phyloP scores from a whole-genome alignment of 2,797 vertebrate genomes.

The Botia kubotai region DNA sequence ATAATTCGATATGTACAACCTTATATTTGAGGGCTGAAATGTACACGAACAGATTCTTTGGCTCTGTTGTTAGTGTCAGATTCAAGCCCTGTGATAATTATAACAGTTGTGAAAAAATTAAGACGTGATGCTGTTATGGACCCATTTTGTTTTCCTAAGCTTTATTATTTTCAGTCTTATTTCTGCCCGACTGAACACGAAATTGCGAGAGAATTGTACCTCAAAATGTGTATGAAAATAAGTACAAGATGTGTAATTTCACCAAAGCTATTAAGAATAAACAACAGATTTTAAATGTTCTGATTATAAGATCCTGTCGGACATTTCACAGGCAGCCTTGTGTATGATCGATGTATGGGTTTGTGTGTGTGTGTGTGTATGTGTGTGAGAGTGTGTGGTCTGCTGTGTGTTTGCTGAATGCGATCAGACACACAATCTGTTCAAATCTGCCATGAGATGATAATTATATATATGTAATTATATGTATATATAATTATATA shows the following conservation, averaged over 20 bases:
- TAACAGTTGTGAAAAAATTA: background rate
- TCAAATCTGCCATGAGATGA: constrained; percentile 63
- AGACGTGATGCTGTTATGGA: background rate
- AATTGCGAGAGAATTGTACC: background rate
- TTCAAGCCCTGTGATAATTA: background rate
- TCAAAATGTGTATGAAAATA: background rate
- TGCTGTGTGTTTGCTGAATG: background rate
- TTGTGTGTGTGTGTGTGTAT: background rate
- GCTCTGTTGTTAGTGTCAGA: background rate
- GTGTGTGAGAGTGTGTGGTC: background rate
- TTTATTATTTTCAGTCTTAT: background rate
- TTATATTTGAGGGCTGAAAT: constrained; percentile 23
- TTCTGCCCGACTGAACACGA: constrained; percentile 7
- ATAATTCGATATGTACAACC: constrained; percentile 25
- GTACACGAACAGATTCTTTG: background rate
- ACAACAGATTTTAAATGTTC: constrained; percentile 66
- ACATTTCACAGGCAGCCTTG: constrained; percentile 50
- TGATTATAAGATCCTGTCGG: constrained; percentile 12
- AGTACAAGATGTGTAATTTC: constrained; percentile 48
- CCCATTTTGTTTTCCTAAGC: constrained; percentile 9
- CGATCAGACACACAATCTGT: constrained; percentile 60
- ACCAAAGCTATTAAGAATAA: constrained; percentile 77
- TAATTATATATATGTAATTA: constrained; percentile 61
- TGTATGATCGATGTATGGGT: background rate
- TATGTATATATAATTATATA: constrained; percentile 54